Evolutionary conservation across 2,797 vertebrate species (phyloP), one percentile per base, ranked within the genome.

Genomic region (Lepus oiostolus): DNA sequence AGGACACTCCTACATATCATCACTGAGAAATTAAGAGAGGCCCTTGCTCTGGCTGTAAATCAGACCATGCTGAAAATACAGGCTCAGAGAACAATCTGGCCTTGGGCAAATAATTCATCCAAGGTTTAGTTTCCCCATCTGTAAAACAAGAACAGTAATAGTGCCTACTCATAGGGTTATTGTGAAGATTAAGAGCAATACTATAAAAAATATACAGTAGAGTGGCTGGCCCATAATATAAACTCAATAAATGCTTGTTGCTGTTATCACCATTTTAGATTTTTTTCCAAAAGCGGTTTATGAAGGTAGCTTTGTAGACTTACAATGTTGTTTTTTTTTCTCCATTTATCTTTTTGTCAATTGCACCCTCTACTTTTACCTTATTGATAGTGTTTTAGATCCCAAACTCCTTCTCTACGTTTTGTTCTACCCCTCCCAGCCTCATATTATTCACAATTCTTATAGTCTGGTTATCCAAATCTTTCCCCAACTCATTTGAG

Each of bases 401-500:
- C 19, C 76, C 50, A 72, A 4, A 80, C 85, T 67, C 62, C 32
- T 72, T 4, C 26, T 42, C 16, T 6, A 68, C 30, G 2, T 30
- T 62, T 21, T 74, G 24, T 38, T 90, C 21, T 71, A 58, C 35
- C 12, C 14, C 28, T 92, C 10, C 19, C n/a, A 50, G 21, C 16
- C 16, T 72, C 11, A 1, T 14, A 62, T 38, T 75, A 54, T 3
- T 93, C 19, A 86, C 6, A 92, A 7, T 93, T 87, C 54, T 76
- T 42, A 88, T 32, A 80, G 54, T 12, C 38, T n/a, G 16, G 13
- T 63, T 62, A 76, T 72, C 12, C 71, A 91, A 42, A 38, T 52
- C 21, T 87, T 93, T 89, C 84, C 14, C 30, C 26, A 91, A 68
- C 14, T 85, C 22, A 91, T 77, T 68, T 94, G 13, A 74, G 38